Percentiles rank a stretch among this genome's conserved stretches.
Evolutionary conservation across 2,888 invertebrate species (phyloP).

Genomic region (Rhamnusium bicolor): DNA sequence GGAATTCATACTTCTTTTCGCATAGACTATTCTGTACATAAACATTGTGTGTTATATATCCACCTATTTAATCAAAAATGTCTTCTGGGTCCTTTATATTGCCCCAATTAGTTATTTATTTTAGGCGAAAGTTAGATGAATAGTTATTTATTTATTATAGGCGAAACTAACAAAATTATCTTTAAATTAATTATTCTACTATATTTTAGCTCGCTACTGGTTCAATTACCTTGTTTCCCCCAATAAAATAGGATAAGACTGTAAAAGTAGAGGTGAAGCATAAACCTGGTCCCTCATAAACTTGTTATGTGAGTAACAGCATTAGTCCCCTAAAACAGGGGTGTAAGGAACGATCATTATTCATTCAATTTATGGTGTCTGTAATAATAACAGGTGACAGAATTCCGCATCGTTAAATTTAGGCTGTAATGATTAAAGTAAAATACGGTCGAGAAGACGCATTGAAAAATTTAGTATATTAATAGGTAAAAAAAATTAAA

Average conservation of each 20-base stretch:
- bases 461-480: no score
- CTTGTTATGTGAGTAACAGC: slow-evolving; percentile 24
- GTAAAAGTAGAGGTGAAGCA: background rate
- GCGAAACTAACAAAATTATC: no score
- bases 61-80: no score
- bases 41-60: no score
- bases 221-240: background rate
- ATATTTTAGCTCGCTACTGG: background rate
- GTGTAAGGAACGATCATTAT: slow-evolving; percentile 3
- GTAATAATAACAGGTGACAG: slow-evolving; percentile 9
- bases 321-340: background rate
- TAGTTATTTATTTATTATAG: no score
- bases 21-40: no score
- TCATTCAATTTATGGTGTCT: background rate
- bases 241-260: background rate
- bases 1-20: no score
- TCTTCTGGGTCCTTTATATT: no score
- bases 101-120: no score
- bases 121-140: no score
- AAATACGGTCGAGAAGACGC: background rate
- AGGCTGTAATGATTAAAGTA: background rate
- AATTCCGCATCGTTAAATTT: background rate
- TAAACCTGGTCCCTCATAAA: slow-evolving; percentile 11
- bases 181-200: no score
- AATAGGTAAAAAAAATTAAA: background rate